A percentile compares a stretch with the other conserved stretches of the same genome.
These are phyloP conservation scores for Thalassoma bifasciatum DNA, from an alignment of 2,113 vertebrate genomes.

Conservation along the genomic window DNA sequence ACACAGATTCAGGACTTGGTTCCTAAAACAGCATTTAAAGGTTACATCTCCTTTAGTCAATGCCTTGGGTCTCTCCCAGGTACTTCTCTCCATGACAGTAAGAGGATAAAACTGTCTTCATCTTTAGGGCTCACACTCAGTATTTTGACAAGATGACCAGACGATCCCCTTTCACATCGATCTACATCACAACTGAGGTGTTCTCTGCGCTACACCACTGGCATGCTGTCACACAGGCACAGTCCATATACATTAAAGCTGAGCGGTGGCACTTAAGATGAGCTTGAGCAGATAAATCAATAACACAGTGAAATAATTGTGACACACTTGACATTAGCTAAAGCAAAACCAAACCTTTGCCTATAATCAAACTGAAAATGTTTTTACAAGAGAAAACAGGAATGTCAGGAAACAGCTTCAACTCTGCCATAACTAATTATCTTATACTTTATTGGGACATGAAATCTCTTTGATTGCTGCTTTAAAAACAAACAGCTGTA, in stretches of 20 bases:
- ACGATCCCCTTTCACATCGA: slow-evolving; percentile 43
- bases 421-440: background rate
- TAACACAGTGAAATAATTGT: too few species aligned
- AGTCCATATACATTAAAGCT: too few species aligned
- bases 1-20: slow-evolving; percentile 41
- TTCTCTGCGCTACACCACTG: background rate
- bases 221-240: background rate
- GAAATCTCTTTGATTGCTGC: background rate
- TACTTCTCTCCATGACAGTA: slow-evolving; percentile 62
- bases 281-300: too few species aligned
- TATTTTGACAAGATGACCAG: slow-evolving; percentile 63
- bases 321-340: too few species aligned
- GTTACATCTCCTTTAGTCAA: slow-evolving; percentile 46
- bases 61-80: slow-evolving; percentile 25
- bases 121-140: slow-evolving; percentile 53
- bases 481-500: background rate
- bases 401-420: background rate
- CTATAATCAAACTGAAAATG: too few species aligned
- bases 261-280: too few species aligned
- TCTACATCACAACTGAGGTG: slow-evolving; percentile 13
- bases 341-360: too few species aligned
- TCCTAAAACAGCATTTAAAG: slow-evolving; percentile 58
- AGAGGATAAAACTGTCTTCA: slow-evolving; percentile 60
- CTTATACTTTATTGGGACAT: background rate
- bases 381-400: too few species aligned